phyloP scores from a whole-genome alignment of 1,140 invertebrate species.

The Rhopalosiphum maidis region DNA sequence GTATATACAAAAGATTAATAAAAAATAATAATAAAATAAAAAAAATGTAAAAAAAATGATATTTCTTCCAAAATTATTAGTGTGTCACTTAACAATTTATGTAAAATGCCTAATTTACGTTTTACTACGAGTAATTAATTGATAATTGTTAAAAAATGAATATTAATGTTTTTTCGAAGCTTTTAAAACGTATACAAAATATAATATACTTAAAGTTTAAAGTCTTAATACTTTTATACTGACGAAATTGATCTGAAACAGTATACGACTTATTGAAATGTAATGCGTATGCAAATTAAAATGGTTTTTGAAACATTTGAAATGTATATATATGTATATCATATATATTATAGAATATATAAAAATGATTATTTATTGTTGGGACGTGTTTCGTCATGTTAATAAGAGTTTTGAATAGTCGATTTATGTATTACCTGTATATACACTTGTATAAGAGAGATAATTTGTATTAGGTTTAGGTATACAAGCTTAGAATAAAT shows the following conservation, averaged over 20 bases:
- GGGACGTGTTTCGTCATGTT: neutral
- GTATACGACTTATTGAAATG: conserved; percentile 1
- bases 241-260: neutral
- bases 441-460: neutral
- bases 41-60: neutral
- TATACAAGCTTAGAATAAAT: neutral
- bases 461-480: neutral
- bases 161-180: neutral
- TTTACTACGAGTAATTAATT: neutral
- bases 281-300: neutral
- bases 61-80: neutral
- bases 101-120: neutral
- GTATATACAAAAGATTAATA: too few relatives aligned
- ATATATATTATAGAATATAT: neutral
- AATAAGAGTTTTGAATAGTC: neutral
- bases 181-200: neutral
- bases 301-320: neutral
- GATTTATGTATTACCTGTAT: neutral
- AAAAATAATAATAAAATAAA: too few relatives aligned
- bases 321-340: neutral
- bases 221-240: neutral
- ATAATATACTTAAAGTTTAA: neutral
- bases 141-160: neutral
- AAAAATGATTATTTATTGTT: neutral
- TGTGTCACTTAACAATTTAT: neutral